Conservation (phyloP, 2,113 vertebrate species). For the Toxotes jaculatrix region DNA sequence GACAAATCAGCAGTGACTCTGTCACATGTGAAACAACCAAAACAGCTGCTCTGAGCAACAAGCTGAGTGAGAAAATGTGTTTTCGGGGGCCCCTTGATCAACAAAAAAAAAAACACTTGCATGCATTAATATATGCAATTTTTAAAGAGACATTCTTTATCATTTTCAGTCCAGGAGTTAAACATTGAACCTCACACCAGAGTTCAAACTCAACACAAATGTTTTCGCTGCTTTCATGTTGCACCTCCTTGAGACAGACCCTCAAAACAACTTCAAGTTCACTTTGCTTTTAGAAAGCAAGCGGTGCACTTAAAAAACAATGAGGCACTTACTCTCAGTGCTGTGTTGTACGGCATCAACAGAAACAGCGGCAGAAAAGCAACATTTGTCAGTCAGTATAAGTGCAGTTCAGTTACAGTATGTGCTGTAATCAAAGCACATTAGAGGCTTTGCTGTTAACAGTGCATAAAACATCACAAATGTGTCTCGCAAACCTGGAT, state of each 20-base stretch:
- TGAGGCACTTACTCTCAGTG: constrained; percentile 13
- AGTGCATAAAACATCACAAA: constrained; percentile 55
- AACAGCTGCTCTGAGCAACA: not conserved
- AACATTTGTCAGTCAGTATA: constrained; percentile 26
- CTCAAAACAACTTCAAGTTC: constrained; percentile 8
- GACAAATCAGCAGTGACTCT: not conserved
- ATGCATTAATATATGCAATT: not conserved
- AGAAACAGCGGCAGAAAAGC: constrained; percentile 24
- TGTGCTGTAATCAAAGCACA: constrained; percentile 37
- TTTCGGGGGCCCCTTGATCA: not conserved
- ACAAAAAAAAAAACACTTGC: not conserved
- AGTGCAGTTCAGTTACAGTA: not conserved
- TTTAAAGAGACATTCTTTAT: not conserved
- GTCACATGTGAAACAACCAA: not conserved
- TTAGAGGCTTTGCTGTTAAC: constrained; percentile 48
- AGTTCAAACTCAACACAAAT: constrained; percentile 23
- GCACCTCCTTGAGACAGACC: not conserved
- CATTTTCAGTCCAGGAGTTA: not conserved
- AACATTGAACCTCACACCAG: not conserved
- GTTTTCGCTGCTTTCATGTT: constrained; percentile 31
- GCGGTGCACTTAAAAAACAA: constrained; percentile 27
- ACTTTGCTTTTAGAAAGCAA: not conserved
- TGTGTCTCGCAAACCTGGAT: constrained; percentile 35
- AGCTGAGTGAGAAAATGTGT: not conserved
- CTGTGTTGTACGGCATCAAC: constrained; percentile 5